These are phyloP conservation scores for Antheraea pernyi DNA, from an alignment of 1,140 invertebrate species.

Conservation along the genomic window DNA sequence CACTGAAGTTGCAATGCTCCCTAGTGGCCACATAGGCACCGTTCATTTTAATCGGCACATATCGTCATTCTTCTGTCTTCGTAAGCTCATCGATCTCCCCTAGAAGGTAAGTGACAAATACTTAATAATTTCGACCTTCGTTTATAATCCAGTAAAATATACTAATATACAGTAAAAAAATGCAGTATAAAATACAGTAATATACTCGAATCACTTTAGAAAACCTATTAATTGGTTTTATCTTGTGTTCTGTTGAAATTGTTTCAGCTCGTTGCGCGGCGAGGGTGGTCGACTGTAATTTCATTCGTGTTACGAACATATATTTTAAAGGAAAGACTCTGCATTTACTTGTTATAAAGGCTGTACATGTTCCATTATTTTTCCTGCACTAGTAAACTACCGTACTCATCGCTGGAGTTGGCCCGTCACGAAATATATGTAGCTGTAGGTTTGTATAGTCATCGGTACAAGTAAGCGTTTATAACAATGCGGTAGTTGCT, in stretches of 20 bases:
- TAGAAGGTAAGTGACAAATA: neutral
- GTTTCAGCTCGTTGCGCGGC: constrained; percentile 34
- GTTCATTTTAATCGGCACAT: neutral
- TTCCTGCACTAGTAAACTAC: constrained; percentile 23
- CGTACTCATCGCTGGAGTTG: constrained; percentile 14
- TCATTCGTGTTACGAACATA: constrained; percentile 39
- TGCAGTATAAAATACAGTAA: too few relatives aligned
- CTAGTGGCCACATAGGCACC: constrained; percentile 1
- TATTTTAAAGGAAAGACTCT: constrained; percentile 44
- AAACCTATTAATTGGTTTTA: constrained; percentile 8
- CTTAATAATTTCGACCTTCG: constrained; percentile 21
- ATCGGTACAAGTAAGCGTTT: neutral
- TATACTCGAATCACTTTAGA: constrained; percentile 33
- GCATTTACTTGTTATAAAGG: constrained; percentile 36
- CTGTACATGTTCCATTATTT: constrained; percentile 6
- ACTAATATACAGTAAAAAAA: too few relatives aligned
- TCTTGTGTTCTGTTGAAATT: constrained; percentile 33
- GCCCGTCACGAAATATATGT: constrained; percentile 8
- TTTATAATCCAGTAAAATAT: constrained; percentile 33
- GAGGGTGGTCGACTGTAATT: constrained; percentile 53
- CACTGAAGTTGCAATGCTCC: constrained; percentile 11
- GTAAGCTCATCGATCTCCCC: constrained; percentile 10
- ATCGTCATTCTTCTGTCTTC: neutral
- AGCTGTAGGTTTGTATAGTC: constrained; percentile 18
- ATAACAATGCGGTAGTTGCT: neutral